Base-by-base conservation (phyloP, 2,797 vertebrate genomes). In the Eutrigla gurnardus region DNA sequence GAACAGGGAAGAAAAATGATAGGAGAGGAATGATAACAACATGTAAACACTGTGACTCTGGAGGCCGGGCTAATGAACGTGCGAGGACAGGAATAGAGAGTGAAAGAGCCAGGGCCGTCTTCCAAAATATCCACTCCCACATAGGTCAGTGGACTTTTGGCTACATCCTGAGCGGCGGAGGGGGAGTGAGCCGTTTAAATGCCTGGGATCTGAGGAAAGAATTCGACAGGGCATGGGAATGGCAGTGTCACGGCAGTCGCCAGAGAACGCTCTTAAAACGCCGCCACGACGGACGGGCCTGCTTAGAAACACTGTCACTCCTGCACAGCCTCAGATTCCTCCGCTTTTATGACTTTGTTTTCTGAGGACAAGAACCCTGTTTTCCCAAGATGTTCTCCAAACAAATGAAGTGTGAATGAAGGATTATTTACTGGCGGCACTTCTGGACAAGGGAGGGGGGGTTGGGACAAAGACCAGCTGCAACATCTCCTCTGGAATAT, bases 211-310 rank as follows among this genome's bases (percentile, higher is more conserved):
- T 93, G 93, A 92, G 91, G 91, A 90, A 96, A 95, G 96, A 97
- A 97, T 98, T 96, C 81, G 84, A 90, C 89, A 93, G 96, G 97
- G 96, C 97, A 97, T 99, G 97, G 96, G 97, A 99, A 98, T 95
- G 93, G 82, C 91, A 91, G 92, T 95, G 95, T 97, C 95, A 94
- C 92, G 90, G 94, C 95, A 94, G 95, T 95, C 95, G 96, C 94
- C 95, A 96, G 95, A 96, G 94, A 96, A 94, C 92, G 95, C 93
- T 95, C 95, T 96, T 96, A 94, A 97, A 96, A 96, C 95, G 95
- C 95, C 93, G 91, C 91, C 93, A 73, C 76, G 71, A 77, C 89
- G 70, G 86, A 80, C 81, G 12, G 70, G 78, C 86, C 87, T 75
- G 79, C 83, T 78, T 83, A 78, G 73, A 84, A 82, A 84, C 80